phyloP scores from a whole-genome alignment of 1,140 invertebrate genomes.

The Phymastichus coffea region DNA sequence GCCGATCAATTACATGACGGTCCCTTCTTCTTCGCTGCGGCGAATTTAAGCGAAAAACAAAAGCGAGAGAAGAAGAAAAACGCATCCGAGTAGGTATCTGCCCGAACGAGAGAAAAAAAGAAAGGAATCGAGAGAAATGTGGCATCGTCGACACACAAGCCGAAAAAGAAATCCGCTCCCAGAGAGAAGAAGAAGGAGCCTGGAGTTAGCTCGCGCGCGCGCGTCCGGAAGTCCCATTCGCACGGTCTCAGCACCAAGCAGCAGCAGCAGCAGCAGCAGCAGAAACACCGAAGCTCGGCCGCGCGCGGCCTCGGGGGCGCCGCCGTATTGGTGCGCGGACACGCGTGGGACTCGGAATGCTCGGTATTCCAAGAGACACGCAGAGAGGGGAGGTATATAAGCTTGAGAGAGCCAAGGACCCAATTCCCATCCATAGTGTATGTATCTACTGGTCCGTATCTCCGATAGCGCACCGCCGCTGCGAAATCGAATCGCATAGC shows the following conservation, averaged over 20 bases:
- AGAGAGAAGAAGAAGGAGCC: constrained; percentile 3
- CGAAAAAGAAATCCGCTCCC: constrained; percentile 24
- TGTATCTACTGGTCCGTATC: not conserved
- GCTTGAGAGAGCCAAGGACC: not conserved
- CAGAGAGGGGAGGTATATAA: not conserved
- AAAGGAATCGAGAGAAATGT: not conserved
- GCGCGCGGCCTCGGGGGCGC: not conserved
- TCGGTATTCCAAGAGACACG: constrained; percentile 13
- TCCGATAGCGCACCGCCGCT: not conserved
- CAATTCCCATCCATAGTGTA: constrained; percentile 18
- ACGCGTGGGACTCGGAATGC: constrained; percentile 28
- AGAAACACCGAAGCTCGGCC: constrained; percentile 20
- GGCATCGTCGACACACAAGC: constrained; percentile 6
- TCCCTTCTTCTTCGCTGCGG: too few species aligned
- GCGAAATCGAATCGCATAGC: not conserved
- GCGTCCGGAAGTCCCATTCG: constrained; percentile 28
- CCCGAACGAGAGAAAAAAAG: not conserved
- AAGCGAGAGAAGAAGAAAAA: not conserved
- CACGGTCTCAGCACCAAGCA: constrained; percentile 22
- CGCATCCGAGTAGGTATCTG: not conserved
- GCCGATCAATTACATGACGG: constrained; percentile 2
- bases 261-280: too few species aligned
- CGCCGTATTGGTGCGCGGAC: constrained; percentile 18
- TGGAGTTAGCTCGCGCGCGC: not conserved
- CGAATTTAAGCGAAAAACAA: not conserved